phyloP scores from a whole-genome alignment of 2,888 invertebrate species.

The Melitaea athalia region DNA sequence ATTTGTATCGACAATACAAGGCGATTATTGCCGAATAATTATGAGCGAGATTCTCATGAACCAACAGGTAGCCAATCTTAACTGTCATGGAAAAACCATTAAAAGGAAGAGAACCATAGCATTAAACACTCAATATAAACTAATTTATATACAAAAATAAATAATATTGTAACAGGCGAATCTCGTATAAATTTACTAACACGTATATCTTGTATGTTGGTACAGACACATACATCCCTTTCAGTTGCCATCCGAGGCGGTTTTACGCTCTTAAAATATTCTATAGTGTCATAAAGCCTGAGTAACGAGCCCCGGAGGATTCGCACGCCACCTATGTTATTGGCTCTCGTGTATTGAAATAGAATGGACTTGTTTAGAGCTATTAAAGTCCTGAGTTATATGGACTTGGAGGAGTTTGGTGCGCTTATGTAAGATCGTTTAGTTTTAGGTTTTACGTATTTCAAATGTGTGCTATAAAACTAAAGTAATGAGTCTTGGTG shows the following conservation, averaged over 20 bases:
- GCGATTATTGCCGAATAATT: not conserved
- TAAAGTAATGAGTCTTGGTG: not conserved
- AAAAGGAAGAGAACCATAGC: not conserved
- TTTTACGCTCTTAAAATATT: slow-evolving; percentile 75
- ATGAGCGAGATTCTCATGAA: not conserved
- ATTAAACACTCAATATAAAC: not conserved
- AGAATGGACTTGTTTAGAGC: slow-evolving; percentile 16
- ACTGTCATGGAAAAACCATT: not conserved
- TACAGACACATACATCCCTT: slow-evolving; percentile 7
- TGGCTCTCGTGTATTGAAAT: slow-evolving; percentile 30
- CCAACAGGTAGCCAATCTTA: not conserved
- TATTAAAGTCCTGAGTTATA: slow-evolving; percentile 11
- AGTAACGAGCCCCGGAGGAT: slow-evolving; percentile 62
- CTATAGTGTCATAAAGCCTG: slow-evolving; percentile 72
- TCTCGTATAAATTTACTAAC: not conserved
- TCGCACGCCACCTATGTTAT: slow-evolving; percentile 24
- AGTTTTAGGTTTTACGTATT: not conserved
- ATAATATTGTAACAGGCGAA: slow-evolving; percentile 2
- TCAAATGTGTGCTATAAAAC: not conserved
- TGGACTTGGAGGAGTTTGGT: not conserved
- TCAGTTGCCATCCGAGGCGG: slow-evolving; percentile 38
- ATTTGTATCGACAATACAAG: not conserved
- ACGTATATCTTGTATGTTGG: slow-evolving; percentile 1
- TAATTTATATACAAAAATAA: slow-evolving; percentile 4
- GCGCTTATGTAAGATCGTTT: slow-evolving; percentile 1